Conservation (phyloP, 2,113 vertebrate genomes). For the Beaufortia kweichowensis region DNA sequence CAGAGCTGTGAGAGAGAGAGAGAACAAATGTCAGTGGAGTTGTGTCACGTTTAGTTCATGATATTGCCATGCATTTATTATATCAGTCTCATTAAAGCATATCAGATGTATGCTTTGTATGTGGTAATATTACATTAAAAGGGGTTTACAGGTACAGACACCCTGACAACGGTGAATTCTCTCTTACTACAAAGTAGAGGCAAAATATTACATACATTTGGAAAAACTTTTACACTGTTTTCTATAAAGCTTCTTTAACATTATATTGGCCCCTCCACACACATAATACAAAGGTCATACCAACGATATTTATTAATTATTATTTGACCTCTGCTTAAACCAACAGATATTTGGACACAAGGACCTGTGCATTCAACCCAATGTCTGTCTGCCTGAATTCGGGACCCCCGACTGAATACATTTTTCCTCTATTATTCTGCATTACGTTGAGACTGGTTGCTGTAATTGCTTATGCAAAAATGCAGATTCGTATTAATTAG, state of each 20-base stretch:
- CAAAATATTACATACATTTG: no score
- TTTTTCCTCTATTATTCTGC: slow-evolving; percentile 69
- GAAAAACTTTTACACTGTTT: no score
- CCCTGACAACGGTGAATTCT: no score
- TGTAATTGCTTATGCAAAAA: slow-evolving; percentile 95
- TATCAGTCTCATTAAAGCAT: no score
- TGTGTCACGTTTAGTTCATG: neutral
- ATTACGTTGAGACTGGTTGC: slow-evolving; percentile 76
- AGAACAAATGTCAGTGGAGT: neutral
- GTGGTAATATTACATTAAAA: no score
- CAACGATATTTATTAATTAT: slow-evolving; percentile 84
- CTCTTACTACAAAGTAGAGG: no score
- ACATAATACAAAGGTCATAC: slow-evolving; percentile 61
- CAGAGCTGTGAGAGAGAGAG: neutral
- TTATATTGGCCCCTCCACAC: neutral
- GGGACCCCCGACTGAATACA: slow-evolving; percentile 82
- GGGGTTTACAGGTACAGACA: no score
- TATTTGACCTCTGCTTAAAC: slow-evolving; percentile 84
- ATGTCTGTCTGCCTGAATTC: no score
- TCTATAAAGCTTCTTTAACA: neutral
- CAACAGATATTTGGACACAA: slow-evolving; percentile 75
- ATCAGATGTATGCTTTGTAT: no score
- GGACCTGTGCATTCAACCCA: slow-evolving; percentile 73
- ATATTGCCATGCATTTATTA: neutral
- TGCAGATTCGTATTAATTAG: slow-evolving; percentile 95